Conservation (phyloP, 2,113 vertebrate genomes). For the Cebidichthys violaceus region DNA sequence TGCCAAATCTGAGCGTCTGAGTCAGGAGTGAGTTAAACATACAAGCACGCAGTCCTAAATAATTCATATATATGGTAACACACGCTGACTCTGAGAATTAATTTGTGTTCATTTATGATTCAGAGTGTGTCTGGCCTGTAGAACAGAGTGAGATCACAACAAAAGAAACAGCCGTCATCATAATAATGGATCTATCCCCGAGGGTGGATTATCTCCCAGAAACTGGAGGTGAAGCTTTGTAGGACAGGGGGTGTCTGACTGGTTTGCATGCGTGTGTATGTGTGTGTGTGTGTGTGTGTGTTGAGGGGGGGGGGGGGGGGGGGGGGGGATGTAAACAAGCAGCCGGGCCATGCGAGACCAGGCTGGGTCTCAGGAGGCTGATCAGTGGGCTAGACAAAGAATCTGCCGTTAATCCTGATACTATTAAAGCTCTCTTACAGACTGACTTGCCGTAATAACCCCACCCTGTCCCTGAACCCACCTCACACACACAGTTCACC, state of each 20-base stretch:
- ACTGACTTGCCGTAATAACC: conserved; percentile 27
- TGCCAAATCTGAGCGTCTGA: not conserved
- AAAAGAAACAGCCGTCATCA: conserved; percentile 19
- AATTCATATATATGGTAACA: not conserved
- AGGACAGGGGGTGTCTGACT: not conserved
- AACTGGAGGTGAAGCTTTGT: conserved; percentile 21
- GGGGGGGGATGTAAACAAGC: conserved; percentile 50
- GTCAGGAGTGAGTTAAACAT: not conserved
- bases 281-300: conserved; percentile 12
- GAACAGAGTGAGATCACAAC: not conserved
- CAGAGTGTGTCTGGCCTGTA: not conserved
- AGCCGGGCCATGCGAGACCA: not conserved
- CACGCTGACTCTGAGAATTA: not conserved
- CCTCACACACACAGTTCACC: not conserved
- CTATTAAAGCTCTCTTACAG: conserved; percentile 58
- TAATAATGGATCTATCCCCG: conserved; percentile 17
- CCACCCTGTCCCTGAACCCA: conserved; percentile 26
- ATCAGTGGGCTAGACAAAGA: conserved; percentile 71
- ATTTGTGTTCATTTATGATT: not conserved
- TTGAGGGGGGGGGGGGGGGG: too few species aligned
- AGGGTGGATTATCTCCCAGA: conserved; percentile 49
- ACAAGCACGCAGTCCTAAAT: not conserved
- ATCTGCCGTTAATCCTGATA: conserved; percentile 67
- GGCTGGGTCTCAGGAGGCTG: conserved; percentile 40
- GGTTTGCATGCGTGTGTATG: conserved; percentile 24